A percentile compares a stretch with the other conserved stretches of the same genome.
Evolutionary conservation across 1,140 invertebrate genomes (phyloP).

Genomic region (Caenorhabditis brenneri): DNA sequence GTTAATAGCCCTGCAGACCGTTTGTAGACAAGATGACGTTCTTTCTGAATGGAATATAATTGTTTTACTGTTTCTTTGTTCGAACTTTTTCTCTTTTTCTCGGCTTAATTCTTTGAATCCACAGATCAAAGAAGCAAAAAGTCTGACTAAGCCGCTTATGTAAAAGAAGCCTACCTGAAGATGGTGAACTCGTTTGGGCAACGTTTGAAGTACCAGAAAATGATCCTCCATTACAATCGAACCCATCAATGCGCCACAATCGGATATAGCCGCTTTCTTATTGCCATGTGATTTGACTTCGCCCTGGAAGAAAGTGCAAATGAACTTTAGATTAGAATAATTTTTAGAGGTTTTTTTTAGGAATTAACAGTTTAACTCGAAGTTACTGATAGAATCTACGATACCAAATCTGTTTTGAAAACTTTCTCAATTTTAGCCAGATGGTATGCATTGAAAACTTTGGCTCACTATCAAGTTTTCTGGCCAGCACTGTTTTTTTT

Average conservation of each 20-base stretch:
- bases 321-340: background rate
- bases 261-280: slow-evolving; percentile 64
- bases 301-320: slow-evolving; percentile 49
- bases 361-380: too few species aligned
- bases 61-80: background rate
- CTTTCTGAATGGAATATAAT: slow-evolving; percentile 45
- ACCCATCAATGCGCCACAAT: slow-evolving; percentile 65
- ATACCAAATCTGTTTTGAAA: too few species aligned
- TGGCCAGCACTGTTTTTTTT: too few species aligned
- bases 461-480: too few species aligned
- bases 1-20: slow-evolving; percentile 60
- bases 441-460: too few species aligned
- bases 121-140: background rate
- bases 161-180: slow-evolving; percentile 51
- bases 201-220: slow-evolving; percentile 69
- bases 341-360: background rate
- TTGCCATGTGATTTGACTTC: slow-evolving; percentile 62
- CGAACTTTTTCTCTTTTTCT: background rate
- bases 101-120: background rate
- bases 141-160: background rate
- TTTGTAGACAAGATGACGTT: slow-evolving; percentile 66
- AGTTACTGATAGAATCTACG: too few species aligned
- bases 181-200: slow-evolving; percentile 61
- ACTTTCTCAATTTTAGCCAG: too few species aligned
- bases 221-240: slow-evolving; percentile 66